Evolutionary conservation across 2,797 vertebrate genomes (phyloP), one percentile per base, ranked within the genome.

Genomic region (Cossypha caffra): DNA sequence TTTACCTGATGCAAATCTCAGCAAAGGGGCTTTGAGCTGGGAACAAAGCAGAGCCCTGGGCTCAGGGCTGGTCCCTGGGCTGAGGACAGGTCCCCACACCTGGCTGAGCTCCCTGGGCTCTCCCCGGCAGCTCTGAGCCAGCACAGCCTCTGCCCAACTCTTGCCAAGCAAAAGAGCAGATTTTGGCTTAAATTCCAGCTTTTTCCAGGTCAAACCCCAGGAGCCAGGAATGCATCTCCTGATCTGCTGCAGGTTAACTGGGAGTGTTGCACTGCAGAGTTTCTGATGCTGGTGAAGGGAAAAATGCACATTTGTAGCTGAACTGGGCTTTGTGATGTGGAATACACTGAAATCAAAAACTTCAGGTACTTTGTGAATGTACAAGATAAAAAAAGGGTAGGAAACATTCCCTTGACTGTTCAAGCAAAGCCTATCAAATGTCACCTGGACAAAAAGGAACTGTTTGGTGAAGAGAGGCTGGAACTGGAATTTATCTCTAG

Each of bases 1-100:
- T 71, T 31, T 5, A 66, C 45, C 42, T 83, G 86, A 94, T 89
- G 69, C 88, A 95, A 92, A 95, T 92, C 62, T 75, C n/a, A 40
- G 82, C 9, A 85, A 74, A 78, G 62, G 81, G 58, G 43, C 31
- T 74, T 88, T 29, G 9, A 80, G 69, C 68, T 45, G 54, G 45
- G 21, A 76, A 29, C 37, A 45, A 63, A n/a, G 2, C 38, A 26
- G 64, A 33, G 0, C 17, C 26, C 43, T 50, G 10, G 0, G 72
- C 69, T 82, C 35, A 3, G 2, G 6, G 40, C 23, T 17, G 37
- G 26, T 24, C 54, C 45, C 55, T 29, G 78, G 48, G 42, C 71
- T 45, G 0, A 52, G 54, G 33, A 61, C 33, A 12, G 63, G n/a
- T 43, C 67, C 37, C 37, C 57, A 29, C 88, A 54, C 35, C 47